Evolutionary conservation across 2,113 vertebrate genomes (phyloP).

Genomic region (Mus musculus): DNA sequence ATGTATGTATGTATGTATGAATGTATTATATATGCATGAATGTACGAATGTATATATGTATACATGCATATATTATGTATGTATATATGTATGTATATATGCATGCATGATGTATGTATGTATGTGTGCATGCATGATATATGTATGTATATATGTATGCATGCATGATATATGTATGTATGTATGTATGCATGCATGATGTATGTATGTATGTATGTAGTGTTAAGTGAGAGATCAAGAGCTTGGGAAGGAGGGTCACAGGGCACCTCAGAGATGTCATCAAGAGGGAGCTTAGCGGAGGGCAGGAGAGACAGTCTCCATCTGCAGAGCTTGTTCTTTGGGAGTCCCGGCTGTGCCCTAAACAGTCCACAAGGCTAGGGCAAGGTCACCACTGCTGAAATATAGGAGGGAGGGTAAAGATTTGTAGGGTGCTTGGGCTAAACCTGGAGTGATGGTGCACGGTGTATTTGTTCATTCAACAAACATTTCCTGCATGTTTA

Average conservation of each 20-base stretch:
- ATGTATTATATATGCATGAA: too few relatives aligned
- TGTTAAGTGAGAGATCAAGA: neutral
- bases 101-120: too few relatives aligned
- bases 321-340: neutral
- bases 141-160: too few relatives aligned
- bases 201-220: too few relatives aligned
- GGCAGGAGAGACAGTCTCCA: neutral
- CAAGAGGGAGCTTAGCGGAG: neutral
- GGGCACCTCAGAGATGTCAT: neutral
- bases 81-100: too few relatives aligned
- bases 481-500: neutral
- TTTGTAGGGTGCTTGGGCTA: neutral
- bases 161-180: too few relatives aligned
- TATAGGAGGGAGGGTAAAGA: neutral
- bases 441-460: neutral
- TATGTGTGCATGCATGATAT: too few relatives aligned
- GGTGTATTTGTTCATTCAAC: neutral
- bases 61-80: too few relatives aligned
- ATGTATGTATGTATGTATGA: neutral
- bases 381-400: neutral
- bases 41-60: too few relatives aligned
- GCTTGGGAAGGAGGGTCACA: neutral
- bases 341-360: neutral
- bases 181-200: too few relatives aligned
- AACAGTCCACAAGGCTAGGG: neutral